These are phyloP conservation scores for Metalampra italica DNA, from an alignment of 2,888 invertebrate genomes.

Conservation along the genomic window DNA sequence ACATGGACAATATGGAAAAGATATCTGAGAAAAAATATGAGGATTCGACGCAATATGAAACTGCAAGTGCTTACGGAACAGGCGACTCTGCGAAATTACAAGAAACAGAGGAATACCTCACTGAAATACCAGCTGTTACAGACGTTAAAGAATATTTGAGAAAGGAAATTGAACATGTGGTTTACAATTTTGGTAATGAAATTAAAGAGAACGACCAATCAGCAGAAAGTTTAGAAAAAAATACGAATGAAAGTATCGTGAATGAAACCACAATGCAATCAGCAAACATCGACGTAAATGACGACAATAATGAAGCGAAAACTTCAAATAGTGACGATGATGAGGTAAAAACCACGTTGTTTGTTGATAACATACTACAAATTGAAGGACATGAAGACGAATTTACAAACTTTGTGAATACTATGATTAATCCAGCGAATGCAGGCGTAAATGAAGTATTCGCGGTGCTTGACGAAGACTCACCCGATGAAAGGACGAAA, in stretches of 20 bases:
- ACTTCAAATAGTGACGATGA: slow-evolving; percentile 21
- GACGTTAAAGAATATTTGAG: background rate
- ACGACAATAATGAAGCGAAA: slow-evolving; percentile 5
- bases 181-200: background rate
- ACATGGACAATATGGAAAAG: background rate
- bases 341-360: slow-evolving; percentile 10
- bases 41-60: background rate
- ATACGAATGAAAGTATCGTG: background rate
- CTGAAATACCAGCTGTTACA: background rate
- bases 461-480: slow-evolving; percentile 25
- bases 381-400: slow-evolving; percentile 1
- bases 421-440: slow-evolving; percentile 1
- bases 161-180: background rate
- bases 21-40: background rate
- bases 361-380: slow-evolving; percentile 10
- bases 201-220: background rate
- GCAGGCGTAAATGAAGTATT: slow-evolving; percentile 19
- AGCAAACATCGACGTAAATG: background rate
- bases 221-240: background rate
- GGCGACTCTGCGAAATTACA: background rate
- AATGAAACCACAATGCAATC: background rate
- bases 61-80: background rate
- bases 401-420: background rate
- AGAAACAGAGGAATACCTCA: background rate
- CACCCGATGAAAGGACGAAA: slow-evolving; percentile 40